Evolutionary conservation across 2,888 invertebrate genomes (phyloP).

Genomic region (Epistrophe eligans): DNA sequence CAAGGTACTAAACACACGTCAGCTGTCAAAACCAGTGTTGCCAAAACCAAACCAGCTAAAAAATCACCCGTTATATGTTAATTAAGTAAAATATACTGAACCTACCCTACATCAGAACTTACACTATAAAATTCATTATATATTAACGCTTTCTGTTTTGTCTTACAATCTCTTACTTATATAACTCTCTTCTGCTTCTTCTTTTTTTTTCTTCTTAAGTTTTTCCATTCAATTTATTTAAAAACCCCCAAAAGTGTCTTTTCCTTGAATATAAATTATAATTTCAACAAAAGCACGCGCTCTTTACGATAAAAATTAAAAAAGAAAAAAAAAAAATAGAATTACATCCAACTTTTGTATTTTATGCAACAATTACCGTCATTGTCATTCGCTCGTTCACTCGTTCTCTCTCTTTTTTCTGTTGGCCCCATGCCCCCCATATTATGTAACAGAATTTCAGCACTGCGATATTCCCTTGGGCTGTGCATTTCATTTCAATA

Average conservation of each 20-base stretch:
- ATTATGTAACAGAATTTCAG: conserved; percentile 23
- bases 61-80: too few species aligned
- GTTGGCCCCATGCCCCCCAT: background rate
- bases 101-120: background rate
- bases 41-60: too few species aligned
- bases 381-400: background rate
- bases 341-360: conserved; percentile 1
- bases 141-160: background rate
- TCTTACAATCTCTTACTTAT: background rate
- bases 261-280: conserved; percentile 15
- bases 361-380: conserved; percentile 25
- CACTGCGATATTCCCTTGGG: conserved; percentile 1
- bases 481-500: conserved; percentile 27
- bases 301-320: background rate
- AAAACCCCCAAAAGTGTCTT: background rate
- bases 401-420: background rate
- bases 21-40: too few species aligned
- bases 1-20: too few species aligned
- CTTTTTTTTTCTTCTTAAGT: background rate
- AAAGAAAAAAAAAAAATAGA: background rate
- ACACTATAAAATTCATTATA: background rate
- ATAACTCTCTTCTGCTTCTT: background rate
- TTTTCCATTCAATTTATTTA: background rate
- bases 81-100: background rate
- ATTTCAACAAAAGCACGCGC: conserved; percentile 25